These are phyloP conservation scores for Gopherus flavomarginatus DNA, from an alignment of 2,113 vertebrate species.

Conservation along the genomic window DNA sequence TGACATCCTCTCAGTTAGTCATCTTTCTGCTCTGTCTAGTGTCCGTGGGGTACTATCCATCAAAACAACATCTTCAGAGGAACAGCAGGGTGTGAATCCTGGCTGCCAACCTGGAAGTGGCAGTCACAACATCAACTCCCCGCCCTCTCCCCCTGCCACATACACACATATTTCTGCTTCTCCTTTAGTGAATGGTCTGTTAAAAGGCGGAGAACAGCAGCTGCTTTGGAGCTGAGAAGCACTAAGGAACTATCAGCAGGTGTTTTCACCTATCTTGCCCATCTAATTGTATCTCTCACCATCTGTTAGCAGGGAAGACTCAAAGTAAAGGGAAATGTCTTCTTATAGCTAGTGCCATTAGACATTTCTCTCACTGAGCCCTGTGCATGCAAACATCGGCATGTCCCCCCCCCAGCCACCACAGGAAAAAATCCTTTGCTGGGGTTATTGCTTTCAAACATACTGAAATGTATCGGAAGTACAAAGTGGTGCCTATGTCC, in stretches of 20 bases:
- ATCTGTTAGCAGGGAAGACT: background rate
- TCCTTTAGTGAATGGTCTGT: background rate
- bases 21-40: background rate
- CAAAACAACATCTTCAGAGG: background rate
- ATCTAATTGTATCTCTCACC: background rate
- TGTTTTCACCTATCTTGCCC: background rate
- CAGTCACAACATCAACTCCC: background rate
- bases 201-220: background rate
- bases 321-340: background rate
- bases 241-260: background rate
- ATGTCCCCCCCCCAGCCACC: fast-evolving
- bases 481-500: background rate
- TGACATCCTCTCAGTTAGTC: background rate
- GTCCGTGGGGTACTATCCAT: background rate
- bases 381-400: fast-evolving
- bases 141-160: fast-evolving
- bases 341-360: too few species aligned
- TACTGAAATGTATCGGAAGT: fast-evolving
- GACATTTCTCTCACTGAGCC: fast-evolving
- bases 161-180: background rate
- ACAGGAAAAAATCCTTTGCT: background rate
- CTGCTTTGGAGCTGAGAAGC: background rate
- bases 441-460: background rate
- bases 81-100: background rate
- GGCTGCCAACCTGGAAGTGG: background rate